These are phyloP conservation scores for Parnassius smintheus DNA, from an alignment of 2,888 invertebrate genomes.

Conservation along the genomic window DNA sequence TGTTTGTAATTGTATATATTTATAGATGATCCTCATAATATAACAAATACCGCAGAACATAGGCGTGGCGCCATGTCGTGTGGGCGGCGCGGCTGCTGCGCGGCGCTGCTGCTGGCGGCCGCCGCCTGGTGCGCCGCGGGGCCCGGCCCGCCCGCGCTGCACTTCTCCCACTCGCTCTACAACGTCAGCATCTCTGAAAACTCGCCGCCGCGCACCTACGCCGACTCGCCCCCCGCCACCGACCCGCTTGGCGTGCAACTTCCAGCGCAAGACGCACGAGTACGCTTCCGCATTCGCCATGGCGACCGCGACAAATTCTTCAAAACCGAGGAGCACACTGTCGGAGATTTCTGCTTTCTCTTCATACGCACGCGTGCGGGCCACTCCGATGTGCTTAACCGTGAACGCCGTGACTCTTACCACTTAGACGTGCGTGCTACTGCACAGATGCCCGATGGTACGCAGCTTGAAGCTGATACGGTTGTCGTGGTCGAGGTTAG, in stretches of 20 bases:
- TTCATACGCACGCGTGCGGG: conserved; percentile 93
- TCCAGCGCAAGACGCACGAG: conserved; percentile 84
- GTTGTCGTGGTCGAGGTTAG: conserved; percentile 86
- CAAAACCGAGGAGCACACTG: conserved; percentile 92
- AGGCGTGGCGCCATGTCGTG: conserved; percentile 36
- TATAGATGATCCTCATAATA: no score
- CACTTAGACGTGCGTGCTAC: conserved; percentile 86
- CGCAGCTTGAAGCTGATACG: conserved; percentile 85
- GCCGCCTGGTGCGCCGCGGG: conserved; percentile 32
- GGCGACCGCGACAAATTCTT: conserved; percentile 96
- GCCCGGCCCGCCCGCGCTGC: conserved; percentile 56
- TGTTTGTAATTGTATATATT: no score
- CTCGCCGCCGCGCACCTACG: conserved; percentile 94
- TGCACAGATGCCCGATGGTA: conserved; percentile 80
- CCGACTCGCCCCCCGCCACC: conserved; percentile 82
- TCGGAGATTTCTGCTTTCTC: conserved; percentile 97
- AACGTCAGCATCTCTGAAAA: conserved; percentile 96
- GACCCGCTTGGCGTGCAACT: conserved; percentile 84
- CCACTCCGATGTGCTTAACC: conserved; percentile 92
- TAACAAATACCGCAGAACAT: no score
- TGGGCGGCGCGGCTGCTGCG: conserved; percentile 57
- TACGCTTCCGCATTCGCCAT: conserved; percentile 92
- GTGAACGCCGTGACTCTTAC: conserved; percentile 94
- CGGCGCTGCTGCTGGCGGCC: conserved; percentile 57
- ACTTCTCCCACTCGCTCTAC: conserved; percentile 88